These are phyloP conservation scores for Aix galericulata DNA, from an alignment of 2,113 vertebrate genomes.

Conservation along the genomic window DNA sequence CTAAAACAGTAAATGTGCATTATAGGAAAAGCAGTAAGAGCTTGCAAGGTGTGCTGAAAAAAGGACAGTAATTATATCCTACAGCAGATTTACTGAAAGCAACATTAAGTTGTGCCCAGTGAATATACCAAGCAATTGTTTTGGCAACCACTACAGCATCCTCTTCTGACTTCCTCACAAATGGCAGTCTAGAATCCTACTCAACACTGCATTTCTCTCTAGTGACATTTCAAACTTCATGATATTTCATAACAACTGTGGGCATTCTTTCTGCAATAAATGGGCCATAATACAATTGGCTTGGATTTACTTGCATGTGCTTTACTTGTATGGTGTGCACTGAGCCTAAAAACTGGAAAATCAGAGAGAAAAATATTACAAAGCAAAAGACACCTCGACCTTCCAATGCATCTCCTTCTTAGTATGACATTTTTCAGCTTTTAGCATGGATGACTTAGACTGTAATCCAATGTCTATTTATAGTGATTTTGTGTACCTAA, in stretches of 20 bases:
- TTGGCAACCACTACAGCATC: neutral
- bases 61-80: neutral
- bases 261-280: neutral
- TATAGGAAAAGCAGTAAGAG: neutral
- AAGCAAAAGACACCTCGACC: neutral
- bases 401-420: neutral
- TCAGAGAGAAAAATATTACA: neutral
- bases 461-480: neutral
- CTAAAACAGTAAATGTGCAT: neutral
- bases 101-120: neutral
- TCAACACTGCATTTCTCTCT: neutral
- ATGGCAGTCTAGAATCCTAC: neutral
- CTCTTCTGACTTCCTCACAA: neutral
- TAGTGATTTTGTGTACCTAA: neutral
- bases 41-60: neutral
- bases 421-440: neutral
- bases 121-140: neutral
- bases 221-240: neutral
- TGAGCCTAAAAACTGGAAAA: neutral
- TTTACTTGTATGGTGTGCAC: neutral
- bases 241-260: neutral
- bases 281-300: neutral
- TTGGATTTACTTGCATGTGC: neutral
- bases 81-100: neutral
- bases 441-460: neutral